Conservation (phyloP, 1,140 invertebrate genomes). For the Neotoxoptera formosana region DNA sequence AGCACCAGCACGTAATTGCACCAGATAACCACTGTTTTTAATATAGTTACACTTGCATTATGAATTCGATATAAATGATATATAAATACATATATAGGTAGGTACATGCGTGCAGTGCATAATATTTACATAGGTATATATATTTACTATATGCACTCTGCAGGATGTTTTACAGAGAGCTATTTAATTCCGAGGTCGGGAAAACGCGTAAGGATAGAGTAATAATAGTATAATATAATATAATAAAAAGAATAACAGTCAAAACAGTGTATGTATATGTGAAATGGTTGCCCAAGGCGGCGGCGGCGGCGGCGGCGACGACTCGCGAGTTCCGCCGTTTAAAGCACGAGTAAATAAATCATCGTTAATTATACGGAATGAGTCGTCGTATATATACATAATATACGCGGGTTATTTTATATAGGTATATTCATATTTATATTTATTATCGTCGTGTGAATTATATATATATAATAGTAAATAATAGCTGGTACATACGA, state of each 20-base stretch:
- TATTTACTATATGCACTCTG: neutral
- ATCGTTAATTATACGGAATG: constrained; percentile 56
- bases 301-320: neutral
- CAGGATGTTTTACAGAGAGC: neutral
- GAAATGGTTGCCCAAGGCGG: constrained; percentile 17
- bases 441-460: neutral
- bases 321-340: neutral
- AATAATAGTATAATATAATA: neutral
- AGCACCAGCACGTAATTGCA: neutral
- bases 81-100: no score
- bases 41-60: neutral
- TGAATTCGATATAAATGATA: neutral
- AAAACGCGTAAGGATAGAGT: neutral
- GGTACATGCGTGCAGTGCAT: neutral
- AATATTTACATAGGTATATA: no score
- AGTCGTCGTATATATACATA: neutral
- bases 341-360: constrained; percentile 55
- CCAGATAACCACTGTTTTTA: neutral
- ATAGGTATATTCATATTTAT: constrained; percentile 19
- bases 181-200: neutral
- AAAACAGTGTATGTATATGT: neutral
- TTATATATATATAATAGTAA: neutral
- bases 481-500: no score
- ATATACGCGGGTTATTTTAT: no score
- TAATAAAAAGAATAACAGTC: neutral